Evolutionary conservation across 2,888 invertebrate genomes (phyloP).

Genomic region (Bhutanitis thaidina): DNA sequence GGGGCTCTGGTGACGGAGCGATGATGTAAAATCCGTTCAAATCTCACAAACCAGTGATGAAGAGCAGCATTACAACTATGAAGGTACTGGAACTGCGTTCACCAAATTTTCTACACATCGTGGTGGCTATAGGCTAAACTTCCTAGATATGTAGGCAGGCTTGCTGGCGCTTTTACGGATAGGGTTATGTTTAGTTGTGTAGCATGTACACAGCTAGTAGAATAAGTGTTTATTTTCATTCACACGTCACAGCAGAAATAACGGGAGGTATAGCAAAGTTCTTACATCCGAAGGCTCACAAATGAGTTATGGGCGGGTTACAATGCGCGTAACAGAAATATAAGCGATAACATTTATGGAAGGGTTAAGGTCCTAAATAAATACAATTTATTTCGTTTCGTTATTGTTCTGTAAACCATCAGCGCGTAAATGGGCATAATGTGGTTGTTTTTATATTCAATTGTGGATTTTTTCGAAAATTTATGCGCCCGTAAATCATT

Average conservation of each 20-base stretch:
- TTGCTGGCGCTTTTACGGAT: too few relatives aligned
- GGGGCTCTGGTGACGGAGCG: too few relatives aligned
- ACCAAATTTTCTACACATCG: too few relatives aligned
- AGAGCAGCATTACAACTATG: too few relatives aligned
- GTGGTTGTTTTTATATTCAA: slow-evolving; percentile 4
- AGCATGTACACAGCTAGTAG: too few relatives aligned
- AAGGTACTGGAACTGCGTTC: too few relatives aligned
- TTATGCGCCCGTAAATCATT: background rate
- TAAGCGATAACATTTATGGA: slow-evolving; percentile 39
- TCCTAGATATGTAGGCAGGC: too few relatives aligned
- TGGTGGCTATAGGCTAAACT: too few relatives aligned
- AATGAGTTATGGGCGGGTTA: slow-evolving; percentile 20
- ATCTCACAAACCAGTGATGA: too few relatives aligned
- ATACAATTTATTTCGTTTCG: slow-evolving; percentile 37
- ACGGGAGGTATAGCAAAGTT: slow-evolving; percentile 6
- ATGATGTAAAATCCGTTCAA: too few relatives aligned
- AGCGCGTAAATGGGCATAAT: background rate
- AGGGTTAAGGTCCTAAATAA: slow-evolving; percentile 39
- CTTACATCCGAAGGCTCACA: slow-evolving; percentile 6
- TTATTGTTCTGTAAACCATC: slow-evolving; percentile 14
- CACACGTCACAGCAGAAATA: slow-evolving; percentile 9
- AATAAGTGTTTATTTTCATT: slow-evolving; percentile 1
- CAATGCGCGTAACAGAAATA: slow-evolving; percentile 33
- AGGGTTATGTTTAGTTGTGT: too few relatives aligned
- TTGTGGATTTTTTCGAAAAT: slow-evolving; percentile 4